A percentile compares a stretch with the other conserved stretches of the same genome.
Evolutionary conservation across 2,113 vertebrate species (phyloP).

Genomic region (Lucifuga dentata): DNA sequence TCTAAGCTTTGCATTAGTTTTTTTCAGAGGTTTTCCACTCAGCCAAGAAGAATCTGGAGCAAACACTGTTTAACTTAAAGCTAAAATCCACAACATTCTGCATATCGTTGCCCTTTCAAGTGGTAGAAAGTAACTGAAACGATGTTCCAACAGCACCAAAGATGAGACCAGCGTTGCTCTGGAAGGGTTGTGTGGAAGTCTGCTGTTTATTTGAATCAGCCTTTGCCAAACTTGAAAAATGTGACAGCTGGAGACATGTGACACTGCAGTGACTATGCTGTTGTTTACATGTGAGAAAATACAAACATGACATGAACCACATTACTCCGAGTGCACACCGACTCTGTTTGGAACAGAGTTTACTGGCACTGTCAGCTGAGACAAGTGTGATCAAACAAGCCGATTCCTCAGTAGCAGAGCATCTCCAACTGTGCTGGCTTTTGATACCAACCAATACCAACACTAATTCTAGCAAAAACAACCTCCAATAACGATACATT

Average conservation of each 20-base stretch:
- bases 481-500: background rate
- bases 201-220: slow-evolving; percentile 2
- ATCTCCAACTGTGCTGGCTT: no score
- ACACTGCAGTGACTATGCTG: background rate
- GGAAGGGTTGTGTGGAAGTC: slow-evolving; percentile 3
- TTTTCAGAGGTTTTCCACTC: background rate
- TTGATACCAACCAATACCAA: no score
- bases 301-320: background rate
- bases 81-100: no score
- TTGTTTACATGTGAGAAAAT: background rate
- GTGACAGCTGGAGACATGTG: background rate
- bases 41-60: background rate
- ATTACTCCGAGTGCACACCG: no score
- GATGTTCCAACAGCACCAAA: no score
- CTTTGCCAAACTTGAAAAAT: background rate
- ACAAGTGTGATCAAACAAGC: background rate
- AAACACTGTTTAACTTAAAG: no score
- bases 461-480: background rate
- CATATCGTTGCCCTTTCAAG: background rate
- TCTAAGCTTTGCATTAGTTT: no score
- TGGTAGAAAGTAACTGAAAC: background rate
- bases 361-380: background rate
- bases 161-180: slow-evolving; percentile 8
- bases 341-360: background rate
- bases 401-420: background rate